Evolutionary conservation across 2,888 invertebrate species (phyloP).

Genomic region (Heliconius sara): DNA sequence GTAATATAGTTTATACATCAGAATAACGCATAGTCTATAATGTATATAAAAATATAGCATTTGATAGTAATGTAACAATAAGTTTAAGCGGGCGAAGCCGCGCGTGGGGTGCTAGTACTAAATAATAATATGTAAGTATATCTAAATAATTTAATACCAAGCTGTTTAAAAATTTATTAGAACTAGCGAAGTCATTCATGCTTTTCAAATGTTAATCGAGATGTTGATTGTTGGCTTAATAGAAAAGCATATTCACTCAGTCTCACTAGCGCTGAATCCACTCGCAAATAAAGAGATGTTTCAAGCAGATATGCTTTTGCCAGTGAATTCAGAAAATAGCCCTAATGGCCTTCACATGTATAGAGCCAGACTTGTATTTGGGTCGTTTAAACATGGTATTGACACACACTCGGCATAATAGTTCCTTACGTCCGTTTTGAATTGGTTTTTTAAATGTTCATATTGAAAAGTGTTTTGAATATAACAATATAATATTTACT

Average conservation of each 20-base stretch:
- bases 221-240: constrained; percentile 26
- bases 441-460: not conserved
- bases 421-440: not conserved
- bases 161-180: constrained; percentile 8
- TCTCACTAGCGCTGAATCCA: constrained; percentile 16
- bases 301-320: constrained; percentile 20
- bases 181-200: not conserved
- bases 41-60: no score
- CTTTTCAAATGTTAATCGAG: constrained; percentile 34
- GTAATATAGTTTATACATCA: no score
- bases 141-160: not conserved
- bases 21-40: no score
- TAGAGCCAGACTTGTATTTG: constrained; percentile 13
- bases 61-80: no score
- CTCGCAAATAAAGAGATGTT: constrained; percentile 29
- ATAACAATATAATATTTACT: not conserved
- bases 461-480: not conserved
- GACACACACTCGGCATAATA: constrained; percentile 6
- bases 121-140: not conserved
- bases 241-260: constrained; percentile 24
- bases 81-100: no score
- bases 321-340: constrained; percentile 12
- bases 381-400: constrained; percentile 9
- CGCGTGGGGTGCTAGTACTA: not conserved
- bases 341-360: constrained; percentile 16